Base-by-base conservation (phyloP, 2,113 vertebrate genomes). In the Morone saxatilis region DNA sequence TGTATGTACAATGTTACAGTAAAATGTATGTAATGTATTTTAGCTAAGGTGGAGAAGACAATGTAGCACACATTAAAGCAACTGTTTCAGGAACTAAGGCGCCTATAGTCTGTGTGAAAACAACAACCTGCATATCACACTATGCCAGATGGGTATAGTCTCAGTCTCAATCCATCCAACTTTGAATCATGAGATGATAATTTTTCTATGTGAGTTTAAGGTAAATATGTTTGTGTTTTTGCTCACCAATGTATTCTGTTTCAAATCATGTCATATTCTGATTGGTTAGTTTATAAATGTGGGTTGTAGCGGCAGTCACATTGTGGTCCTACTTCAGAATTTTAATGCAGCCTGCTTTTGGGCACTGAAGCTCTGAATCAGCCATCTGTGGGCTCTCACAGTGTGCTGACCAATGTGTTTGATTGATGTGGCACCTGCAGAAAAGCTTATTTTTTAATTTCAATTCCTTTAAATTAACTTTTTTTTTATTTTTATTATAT, bases 231-330 rank as follows among this genome's bases (percentile, higher is more conserved):
- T 41, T 40, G 9, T 60, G 12, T 12, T 31, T 31, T 59, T 56
- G 4, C 1, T 40, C 20, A 31, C 22, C 22, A 2, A 36, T 60
- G 54, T 72, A 8, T 36, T 31, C 41, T 60, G 13, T 1, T 0
- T 57, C 25, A 59, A 22, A 50, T 59, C 8, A n/a, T 48, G 17
- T 66, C 61, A 66, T 19, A 25, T 67, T 67, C 40, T 76, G 74
- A 31, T 45, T 76, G 62, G 62, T 54, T 65, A 43, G 60, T 43
- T 53, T 14, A 9, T 31, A 14, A 43, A 67, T 36, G 16, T 20
- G n/a, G 36, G 45, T 16, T 48, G 43, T 17, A 9, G 54, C 43
- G 38, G 11, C 9, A 43, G 7, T 9, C 31, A 17, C 59, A 25
- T 2, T 11, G 20, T 65, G 48, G 48, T 60, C 17, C 22, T 5